Percentiles rank a stretch among this genome's conserved stretches.
Conservation (phyloP, 2,888 invertebrate genomes). For the Cerastis leucographa region DNA sequence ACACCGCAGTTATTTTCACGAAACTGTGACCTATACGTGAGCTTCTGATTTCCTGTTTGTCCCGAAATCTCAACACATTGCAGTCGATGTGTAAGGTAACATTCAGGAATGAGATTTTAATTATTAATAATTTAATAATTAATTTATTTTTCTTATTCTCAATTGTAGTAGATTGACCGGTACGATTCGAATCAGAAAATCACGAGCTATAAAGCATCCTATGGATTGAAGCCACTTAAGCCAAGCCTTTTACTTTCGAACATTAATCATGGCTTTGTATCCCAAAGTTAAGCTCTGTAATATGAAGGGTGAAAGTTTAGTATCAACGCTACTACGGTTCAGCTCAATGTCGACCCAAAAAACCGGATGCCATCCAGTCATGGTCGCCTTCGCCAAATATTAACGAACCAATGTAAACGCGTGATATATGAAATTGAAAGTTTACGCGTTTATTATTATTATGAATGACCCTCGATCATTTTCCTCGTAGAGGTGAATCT, state of each 20-base stretch:
- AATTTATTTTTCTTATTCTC: not conserved
- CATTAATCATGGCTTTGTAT: not conserved
- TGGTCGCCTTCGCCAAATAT: slow-evolving; percentile 3
- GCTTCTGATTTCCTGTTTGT: too few relatives aligned
- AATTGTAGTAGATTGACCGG: not conserved
- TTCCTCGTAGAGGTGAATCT: not conserved
- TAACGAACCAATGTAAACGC: slow-evolving; percentile 1
- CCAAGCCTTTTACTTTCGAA: not conserved
- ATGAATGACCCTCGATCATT: not conserved
- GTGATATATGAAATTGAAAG: not conserved
- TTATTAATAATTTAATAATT: too few relatives aligned
- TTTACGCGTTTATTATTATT: not conserved
- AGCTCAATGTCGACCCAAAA: not conserved
- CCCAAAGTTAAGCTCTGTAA: not conserved
- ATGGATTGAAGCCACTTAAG: not conserved
- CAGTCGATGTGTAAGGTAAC: too few relatives aligned
- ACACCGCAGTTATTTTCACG: too few relatives aligned
- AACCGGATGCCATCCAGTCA: not conserved
- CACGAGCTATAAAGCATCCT: not conserved
- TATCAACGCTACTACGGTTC: not conserved
- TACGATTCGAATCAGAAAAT: not conserved
- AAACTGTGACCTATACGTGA: too few relatives aligned
- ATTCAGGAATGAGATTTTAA: too few relatives aligned
- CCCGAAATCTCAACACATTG: too few relatives aligned
- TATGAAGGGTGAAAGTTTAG: slow-evolving; percentile 4